Percentiles rank a stretch among this genome's conserved stretches.
Conservation (phyloP, 2,113 vertebrate species). For the Pseudorasbora parva region DNA sequence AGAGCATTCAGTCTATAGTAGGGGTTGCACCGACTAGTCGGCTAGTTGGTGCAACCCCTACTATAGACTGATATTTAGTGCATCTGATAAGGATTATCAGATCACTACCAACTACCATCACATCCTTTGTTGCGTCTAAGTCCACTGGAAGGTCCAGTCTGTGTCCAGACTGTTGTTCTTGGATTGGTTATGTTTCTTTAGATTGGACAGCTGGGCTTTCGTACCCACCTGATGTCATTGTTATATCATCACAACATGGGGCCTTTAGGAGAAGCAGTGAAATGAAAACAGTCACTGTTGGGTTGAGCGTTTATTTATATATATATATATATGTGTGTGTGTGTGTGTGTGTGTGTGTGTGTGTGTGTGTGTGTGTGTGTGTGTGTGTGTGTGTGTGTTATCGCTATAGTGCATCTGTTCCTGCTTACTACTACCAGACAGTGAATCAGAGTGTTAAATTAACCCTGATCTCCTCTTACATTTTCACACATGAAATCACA, state of each 20-base stretch:
- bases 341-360: not conserved
- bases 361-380: not conserved
- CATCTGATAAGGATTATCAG: conserved; percentile 11
- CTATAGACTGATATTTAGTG: not conserved
- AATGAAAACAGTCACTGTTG: not conserved
- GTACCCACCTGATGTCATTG: conserved; percentile 14
- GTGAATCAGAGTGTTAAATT: conserved; percentile 14
- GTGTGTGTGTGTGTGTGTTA: not conserved
- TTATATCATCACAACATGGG: conserved; percentile 14
- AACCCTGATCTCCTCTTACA: conserved; percentile 18
- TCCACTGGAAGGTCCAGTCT: not conserved
- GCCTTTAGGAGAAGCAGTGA: conserved; percentile 4
- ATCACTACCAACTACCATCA: no score
- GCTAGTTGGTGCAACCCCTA: no score
- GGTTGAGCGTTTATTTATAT: not conserved
- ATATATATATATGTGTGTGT: no score
- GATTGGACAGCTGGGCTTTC: conserved; percentile 22
- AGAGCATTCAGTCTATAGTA: no score
- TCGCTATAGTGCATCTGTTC: not conserved
- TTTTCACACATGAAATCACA: conserved; percentile 18
- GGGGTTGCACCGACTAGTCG: no score
- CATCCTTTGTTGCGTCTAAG: not conserved
- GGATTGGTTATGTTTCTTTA: not conserved
- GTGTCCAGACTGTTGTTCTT: not conserved
- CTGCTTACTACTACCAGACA: not conserved